Percentiles rank a stretch among this genome's conserved stretches.
Conservation (phyloP, 2,888 invertebrate genomes). For the Sialis fuliginosa region DNA sequence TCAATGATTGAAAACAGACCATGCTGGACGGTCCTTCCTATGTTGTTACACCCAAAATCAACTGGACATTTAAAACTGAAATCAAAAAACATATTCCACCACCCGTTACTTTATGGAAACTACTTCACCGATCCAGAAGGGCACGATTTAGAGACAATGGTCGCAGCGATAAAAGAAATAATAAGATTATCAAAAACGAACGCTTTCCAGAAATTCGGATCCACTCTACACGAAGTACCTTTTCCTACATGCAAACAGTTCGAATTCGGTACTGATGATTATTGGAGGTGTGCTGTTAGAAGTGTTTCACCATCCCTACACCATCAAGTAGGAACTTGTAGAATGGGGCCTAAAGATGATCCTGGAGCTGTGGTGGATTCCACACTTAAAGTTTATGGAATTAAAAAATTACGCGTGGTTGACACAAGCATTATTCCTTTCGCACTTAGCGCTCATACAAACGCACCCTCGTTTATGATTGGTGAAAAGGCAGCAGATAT, state of each 20-base stretch:
- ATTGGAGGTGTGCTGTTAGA: conserved; percentile 32
- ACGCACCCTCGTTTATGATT: conserved; percentile 33
- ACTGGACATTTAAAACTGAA: conserved; percentile 46
- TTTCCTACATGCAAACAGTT: conserved; percentile 30
- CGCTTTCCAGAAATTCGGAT: conserved; percentile 27
- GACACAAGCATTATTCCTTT: conserved; percentile 37
- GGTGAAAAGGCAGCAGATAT: conserved; percentile 36
- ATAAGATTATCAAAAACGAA: conserved; percentile 29
- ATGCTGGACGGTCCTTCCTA: conserved; percentile 35
- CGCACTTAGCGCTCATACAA: conserved; percentile 32
- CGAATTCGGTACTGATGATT: conserved; percentile 26
- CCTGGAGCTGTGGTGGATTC: conserved; percentile 36
- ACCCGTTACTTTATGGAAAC: conserved; percentile 61
- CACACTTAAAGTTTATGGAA: conserved; percentile 30
- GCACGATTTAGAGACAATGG: conserved; percentile 35
- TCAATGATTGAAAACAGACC: conserved; percentile 26
- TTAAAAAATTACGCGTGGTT: conserved; percentile 30
- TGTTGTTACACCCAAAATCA: conserved; percentile 56
- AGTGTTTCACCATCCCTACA: conserved; percentile 28
- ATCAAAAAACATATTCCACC: conserved; percentile 49
- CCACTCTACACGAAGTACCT: conserved; percentile 21
- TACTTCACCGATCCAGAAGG: conserved; percentile 48
- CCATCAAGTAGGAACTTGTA: conserved; percentile 34
- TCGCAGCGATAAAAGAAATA: conserved; percentile 28
- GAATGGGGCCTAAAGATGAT: conserved; percentile 34